phyloP scores from a whole-genome alignment of 2,888 invertebrate genomes.

The Lithosia quadra region DNA sequence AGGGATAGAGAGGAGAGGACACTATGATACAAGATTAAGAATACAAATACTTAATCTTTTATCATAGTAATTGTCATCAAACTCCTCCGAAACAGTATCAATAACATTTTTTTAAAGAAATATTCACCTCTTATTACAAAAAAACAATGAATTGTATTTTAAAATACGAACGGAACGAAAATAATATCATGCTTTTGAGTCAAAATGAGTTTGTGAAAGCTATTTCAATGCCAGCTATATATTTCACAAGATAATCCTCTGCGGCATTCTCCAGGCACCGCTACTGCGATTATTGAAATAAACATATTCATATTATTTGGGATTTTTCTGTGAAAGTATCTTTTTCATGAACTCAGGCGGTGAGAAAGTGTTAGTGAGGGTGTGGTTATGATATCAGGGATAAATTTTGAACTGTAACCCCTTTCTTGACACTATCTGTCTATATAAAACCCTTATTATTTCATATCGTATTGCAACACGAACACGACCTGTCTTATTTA shows the following conservation, averaged over 20 bases:
- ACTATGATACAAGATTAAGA: no score
- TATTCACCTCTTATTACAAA: background rate
- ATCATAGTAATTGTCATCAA: no score
- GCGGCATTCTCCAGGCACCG: constrained; percentile 24
- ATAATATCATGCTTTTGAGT: background rate
- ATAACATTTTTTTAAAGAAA: no score
- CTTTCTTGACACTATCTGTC: no score
- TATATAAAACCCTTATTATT: background rate
- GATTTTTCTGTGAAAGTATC: background rate
- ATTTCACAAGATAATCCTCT: background rate
- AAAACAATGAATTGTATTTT: background rate
- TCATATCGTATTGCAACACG: background rate
- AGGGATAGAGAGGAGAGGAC: no score
- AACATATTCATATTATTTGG: constrained; percentile 28
- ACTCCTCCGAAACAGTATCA: no score
- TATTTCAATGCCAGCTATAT: constrained; percentile 27
- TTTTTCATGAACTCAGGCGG: background rate
- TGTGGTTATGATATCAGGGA: background rate
- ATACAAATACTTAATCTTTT: no score
- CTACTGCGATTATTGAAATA: constrained; percentile 42
- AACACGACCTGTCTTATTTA: constrained; percentile 5
- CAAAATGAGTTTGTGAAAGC: constrained; percentile 20
- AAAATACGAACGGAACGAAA: background rate
- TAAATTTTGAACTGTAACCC: no score
- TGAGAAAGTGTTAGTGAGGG: background rate